Percentiles rank a stretch among this genome's conserved stretches.
These are phyloP conservation scores for Sisyra terminalis DNA, from an alignment of 2,888 invertebrate genomes.

Conservation along the genomic window DNA sequence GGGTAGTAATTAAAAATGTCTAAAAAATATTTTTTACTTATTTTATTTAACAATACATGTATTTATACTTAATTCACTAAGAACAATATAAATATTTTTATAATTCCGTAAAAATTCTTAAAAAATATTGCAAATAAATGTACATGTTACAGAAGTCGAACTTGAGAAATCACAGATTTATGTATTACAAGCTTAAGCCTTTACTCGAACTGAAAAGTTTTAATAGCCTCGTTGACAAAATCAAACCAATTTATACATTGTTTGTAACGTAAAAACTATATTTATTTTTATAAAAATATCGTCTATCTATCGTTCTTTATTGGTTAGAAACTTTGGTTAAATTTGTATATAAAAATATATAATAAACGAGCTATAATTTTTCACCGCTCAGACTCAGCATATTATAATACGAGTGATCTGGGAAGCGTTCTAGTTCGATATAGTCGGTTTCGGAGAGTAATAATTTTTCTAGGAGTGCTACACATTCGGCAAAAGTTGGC, in stretches of 20 bases:
- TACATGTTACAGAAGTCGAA: neutral
- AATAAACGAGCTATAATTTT: conserved; percentile 34
- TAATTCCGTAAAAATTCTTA: neutral
- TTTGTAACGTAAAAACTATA: neutral
- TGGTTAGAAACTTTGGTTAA: neutral
- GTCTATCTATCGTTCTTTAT: neutral
- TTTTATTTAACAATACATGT: no score
- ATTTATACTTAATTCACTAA: no score
- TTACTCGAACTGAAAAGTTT: no score
- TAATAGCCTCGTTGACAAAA: no score
- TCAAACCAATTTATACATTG: no score
- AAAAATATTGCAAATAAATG: neutral
- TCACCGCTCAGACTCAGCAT: conserved; percentile 73
- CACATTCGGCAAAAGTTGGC: conserved; percentile 72
- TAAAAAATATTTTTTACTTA: no score
- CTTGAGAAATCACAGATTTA: neutral
- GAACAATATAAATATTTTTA: neutral
- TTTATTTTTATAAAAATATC: neutral
- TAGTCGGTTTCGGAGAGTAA: conserved; percentile 84
- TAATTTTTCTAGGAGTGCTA: conserved; percentile 63
- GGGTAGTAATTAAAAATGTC: no score
- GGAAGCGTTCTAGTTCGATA: conserved; percentile 80
- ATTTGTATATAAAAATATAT: conserved; percentile 4
- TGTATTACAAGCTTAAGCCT: no score
- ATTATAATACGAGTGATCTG: conserved; percentile 84